Evolutionary conservation across 2,113 vertebrate species (phyloP), one percentile per base, ranked within the genome.

Genomic region (Oreochromis niloticus): DNA sequence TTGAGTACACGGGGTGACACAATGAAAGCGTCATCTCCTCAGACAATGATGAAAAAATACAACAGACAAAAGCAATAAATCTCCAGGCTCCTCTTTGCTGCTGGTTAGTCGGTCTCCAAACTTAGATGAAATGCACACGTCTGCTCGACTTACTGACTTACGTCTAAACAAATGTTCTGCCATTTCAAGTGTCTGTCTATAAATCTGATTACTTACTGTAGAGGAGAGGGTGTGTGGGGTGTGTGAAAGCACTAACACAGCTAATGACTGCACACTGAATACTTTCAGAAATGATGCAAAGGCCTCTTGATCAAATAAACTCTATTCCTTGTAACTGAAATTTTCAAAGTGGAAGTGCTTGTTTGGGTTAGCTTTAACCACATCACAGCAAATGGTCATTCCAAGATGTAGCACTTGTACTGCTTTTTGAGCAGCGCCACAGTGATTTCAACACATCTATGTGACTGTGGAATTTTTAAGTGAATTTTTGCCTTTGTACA

Each of bases 1-100:
- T 84, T 30, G 82, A 83, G 75, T 5, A 14, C 71, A 81, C 6
- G 39, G 66, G 24, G 61, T 90, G 93, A 92, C 85, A 90, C 84
- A 92, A 90, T 90, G 89, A 91, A 73, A 80, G 82, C 78, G 10
- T 85, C 80, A 36, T 75, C 56, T 46, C 46, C 82, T 54, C 39
- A 59, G 57, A 50, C 79, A 43, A 73, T 43, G 19, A 87, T 43
- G 50, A 84, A 63, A 43, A 82, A 66, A 75, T 6, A 75, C 39
- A 85, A 87, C 48, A 48, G 59, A 41, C 61, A 52, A 52, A 55
- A 71, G 54, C 71, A 81, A 57, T 17, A 12, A 8, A 11, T 41
- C 34, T 88, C 32, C 13, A 22, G 19, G n/a, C 56, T 80, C n/a
- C 66, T 71, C 50, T 81, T 59, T 81, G 41, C 32, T 43, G 19